Evolutionary conservation across 2,113 vertebrate genomes (phyloP), one percentile per base, ranked within the genome.

Genomic region (Clarias magur): DNA sequence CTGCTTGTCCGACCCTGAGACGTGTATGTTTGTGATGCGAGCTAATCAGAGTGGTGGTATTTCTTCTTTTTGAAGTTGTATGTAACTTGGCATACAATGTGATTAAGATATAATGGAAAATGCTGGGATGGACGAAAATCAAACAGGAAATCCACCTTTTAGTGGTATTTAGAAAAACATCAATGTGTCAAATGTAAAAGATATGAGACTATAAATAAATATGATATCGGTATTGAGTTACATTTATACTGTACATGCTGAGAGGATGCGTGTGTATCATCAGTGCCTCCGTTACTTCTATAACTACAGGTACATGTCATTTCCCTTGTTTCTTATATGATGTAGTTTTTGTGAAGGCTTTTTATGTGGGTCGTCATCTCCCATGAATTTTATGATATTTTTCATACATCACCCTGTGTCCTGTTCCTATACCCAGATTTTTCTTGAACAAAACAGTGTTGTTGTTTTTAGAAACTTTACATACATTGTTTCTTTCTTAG

Each of bases 11-110:
- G 65, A 84, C 38, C 85, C 82, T 42, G 80, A 83, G 72, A 67
- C 80, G n/a, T 19, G 48, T 53, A 70, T 67, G 65, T 78, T 42
- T 81, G 70, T 86, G 80, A 86, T 83, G 67, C 81, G 67, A 9
- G 60, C 0, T 75, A 59, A 89, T 86, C 78, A 65, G 78, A 59
- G 73, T 2, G 56, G 16, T 42, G 80, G 67, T 82, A 53, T 81
- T 80, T 88, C 48, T 48, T 48, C 48, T 48, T 48, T 48, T 8
- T 48, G 48, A 48, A 48, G 48, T 48, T 8, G 48, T 7, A 48
- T 30, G 57, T 38, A 25, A 75, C 48, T 53, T 78, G 16, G 25
- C 0, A 73, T 48, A n/a, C 59, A 7, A 5, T 80, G 48, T n/a
- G 23, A 88, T 34, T 80, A 48, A 67, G 21, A 78, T 25, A 48